phyloP scores from a whole-genome alignment of 2,113 vertebrate genomes.

The Tonatia bakeri region DNA sequence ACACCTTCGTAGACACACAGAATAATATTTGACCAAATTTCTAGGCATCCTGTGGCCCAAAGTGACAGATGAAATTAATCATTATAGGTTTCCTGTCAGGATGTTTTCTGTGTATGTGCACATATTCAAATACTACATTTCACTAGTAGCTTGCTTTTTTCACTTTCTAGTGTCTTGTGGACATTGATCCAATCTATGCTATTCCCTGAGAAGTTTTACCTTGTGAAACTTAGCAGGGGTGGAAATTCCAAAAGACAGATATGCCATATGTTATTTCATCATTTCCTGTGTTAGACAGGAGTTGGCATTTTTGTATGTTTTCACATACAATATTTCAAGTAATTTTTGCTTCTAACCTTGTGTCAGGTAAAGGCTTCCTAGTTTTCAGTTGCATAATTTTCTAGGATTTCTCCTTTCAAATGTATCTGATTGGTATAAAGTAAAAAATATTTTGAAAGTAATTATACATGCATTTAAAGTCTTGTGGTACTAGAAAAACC shows the following conservation, averaged over 20 bases:
- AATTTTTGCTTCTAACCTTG: background rate
- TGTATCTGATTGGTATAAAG: background rate
- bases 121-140: fast-evolving
- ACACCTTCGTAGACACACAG: background rate
- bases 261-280: background rate
- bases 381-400: background rate
- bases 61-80: background rate
- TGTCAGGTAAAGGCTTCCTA: background rate
- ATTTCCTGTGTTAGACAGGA: no score
- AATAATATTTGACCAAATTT: background rate
- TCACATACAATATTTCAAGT: background rate
- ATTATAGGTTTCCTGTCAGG: background rate
- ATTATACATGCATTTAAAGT: background rate
- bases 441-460: background rate
- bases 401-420: background rate
- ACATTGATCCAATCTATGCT: background rate
- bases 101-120: fast-evolving
- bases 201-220: background rate
- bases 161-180: background rate
- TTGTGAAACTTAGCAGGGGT: background rate
- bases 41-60: background rate
- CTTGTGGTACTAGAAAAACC: background rate
- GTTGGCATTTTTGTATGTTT: background rate
- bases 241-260: background rate
- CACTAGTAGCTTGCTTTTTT: background rate